These are phyloP conservation scores for Dioctria linearis DNA, from an alignment of 2,888 invertebrate species.

Conservation along the genomic window DNA sequence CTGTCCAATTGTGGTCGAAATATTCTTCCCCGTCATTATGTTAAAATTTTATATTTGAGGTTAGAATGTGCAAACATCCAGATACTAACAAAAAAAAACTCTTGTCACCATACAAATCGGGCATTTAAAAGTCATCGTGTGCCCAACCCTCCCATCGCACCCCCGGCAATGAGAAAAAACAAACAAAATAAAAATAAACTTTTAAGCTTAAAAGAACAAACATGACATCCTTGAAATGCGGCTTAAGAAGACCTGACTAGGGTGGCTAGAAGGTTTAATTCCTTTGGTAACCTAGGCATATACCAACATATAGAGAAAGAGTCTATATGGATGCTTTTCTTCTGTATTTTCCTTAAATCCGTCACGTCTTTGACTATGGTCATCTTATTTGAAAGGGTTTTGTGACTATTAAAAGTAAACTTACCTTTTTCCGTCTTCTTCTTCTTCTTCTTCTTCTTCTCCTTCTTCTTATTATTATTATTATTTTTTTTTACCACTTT, in stretches of 20 bases:
- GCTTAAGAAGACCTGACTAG: constrained; percentile 34
- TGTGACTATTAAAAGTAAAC: neutral
- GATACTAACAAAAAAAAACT: neutral
- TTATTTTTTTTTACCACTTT: too few species aligned
- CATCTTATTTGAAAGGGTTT: constrained; percentile 48
- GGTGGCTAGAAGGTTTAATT: constrained; percentile 26
- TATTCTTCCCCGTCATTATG: neutral
- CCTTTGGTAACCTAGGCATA: neutral
- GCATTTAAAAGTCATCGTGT: constrained; percentile 33
- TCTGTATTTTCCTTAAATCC: constrained; percentile 34
- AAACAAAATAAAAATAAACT: constrained; percentile 5
- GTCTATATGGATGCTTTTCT: neutral
- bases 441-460: too few species aligned
- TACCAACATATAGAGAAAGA: too few species aligned
- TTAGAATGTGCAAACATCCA: neutral
- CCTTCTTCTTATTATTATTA: too few species aligned
- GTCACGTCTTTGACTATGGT: constrained; percentile 46
- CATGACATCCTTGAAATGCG: constrained; percentile 46
- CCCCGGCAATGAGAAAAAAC: too few species aligned
- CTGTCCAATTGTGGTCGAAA: neutral
- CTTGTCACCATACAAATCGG: constrained; percentile 10
- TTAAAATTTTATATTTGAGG: constrained; percentile 24
- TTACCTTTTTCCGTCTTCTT: too few species aligned
- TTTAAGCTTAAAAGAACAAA: constrained; percentile 35
- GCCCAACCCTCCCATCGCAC: neutral